Evolutionary conservation across 2,888 invertebrate species (phyloP), one percentile per base, ranked within the genome.

Genomic region (Morpho deidamia): DNA sequence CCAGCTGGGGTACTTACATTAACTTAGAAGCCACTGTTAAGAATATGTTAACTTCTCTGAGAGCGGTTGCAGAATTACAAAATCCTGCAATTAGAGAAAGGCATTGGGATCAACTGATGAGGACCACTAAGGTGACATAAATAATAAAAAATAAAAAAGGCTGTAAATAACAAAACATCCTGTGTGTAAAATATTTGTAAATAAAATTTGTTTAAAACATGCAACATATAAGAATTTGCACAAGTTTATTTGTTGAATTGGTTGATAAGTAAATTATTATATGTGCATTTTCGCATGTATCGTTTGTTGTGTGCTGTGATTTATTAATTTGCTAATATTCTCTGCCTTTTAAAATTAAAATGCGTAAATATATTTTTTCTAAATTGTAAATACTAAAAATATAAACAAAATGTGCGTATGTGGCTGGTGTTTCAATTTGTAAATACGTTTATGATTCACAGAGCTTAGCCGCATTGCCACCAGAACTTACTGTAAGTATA

Each of bases 101-200:
- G 14, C 99, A 99, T 85, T 99, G 99, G 99, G 94, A 97, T 74
- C 98, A 98, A 82, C 91, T 99, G 48, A 98, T 99, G 97, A 94
- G 94, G 69, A 97, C 97, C 46, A 98, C 98, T 11, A 98, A 98
- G 95, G 96, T 96, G 73, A 80, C 60, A 63, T 43, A 55, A 51
- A 56, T 8, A 51, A 11, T 4, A 34, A 11, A 32, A 11, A 40
- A 41, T 37, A 8, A 11, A 39, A 45, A 42, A 45, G 41, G 11
- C 46, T 64, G 59, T 63, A 60, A 51, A 62, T 59, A 59, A 57
- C 45, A 48, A 56, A 41, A 55, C 49, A 56, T 63, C 44, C 60
- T 59, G 44, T 55, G 44, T 55, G 54, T 55, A 51, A 43, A 32
- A 44, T 43, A 38, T 32, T 49, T 64, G 59, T 63, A 60, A 54